phyloP scores from a whole-genome alignment of 2,113 vertebrate genomes.

The Thryonomys swinderianus region DNA sequence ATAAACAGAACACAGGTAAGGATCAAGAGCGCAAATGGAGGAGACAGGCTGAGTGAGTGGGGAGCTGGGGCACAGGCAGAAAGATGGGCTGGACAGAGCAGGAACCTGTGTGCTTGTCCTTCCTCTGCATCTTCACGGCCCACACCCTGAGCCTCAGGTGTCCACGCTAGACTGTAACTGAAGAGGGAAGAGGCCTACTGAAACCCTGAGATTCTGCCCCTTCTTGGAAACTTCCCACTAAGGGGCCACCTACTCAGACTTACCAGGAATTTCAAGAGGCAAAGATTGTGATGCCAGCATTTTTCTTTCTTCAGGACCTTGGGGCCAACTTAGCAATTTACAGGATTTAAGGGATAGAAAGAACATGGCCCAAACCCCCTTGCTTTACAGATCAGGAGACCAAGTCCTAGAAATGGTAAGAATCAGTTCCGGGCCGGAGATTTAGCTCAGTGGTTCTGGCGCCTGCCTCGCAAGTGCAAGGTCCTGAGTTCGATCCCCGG shows the following conservation, averaged over 20 bases:
- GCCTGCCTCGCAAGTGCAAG: too few relatives aligned
- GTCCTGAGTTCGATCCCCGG: too few relatives aligned
- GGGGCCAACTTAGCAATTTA: background rate
- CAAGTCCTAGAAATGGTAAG: background rate
- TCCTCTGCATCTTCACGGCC: background rate
- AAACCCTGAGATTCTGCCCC: background rate
- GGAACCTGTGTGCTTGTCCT: background rate
- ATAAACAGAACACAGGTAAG: background rate
- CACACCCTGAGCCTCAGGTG: background rate
- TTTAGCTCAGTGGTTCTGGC: too few relatives aligned
- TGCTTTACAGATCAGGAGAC: constrained; percentile 23
- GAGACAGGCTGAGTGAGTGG: background rate
- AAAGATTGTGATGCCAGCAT: background rate
- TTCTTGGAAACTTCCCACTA: background rate
- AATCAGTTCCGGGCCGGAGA: too few relatives aligned
- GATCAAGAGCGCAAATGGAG: constrained; percentile 47
- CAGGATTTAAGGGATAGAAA: background rate
- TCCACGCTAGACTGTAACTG: background rate
- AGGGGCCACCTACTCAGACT: background rate
- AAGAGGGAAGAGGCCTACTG: background rate
- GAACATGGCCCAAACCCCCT: background rate
- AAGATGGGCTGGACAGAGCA: background rate
- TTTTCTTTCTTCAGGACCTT: constrained; percentile 9
- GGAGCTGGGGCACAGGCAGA: background rate
- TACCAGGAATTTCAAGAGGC: background rate